Evolutionary conservation across 2,888 invertebrate species (phyloP).

Genomic region (Ommatoiulus sabulosus): DNA sequence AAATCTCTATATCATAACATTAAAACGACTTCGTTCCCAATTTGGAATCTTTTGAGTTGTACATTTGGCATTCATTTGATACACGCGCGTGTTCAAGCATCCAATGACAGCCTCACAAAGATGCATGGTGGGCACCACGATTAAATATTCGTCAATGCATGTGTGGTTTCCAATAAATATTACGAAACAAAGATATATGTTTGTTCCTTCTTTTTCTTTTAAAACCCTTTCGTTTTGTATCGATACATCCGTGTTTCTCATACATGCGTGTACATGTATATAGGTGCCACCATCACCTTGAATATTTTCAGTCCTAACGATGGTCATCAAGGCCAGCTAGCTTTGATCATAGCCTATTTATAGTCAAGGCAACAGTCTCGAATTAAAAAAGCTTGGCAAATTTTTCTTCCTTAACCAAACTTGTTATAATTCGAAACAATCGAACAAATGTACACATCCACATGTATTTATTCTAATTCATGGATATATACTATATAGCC

Average conservation of each 20-base stretch:
- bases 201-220: background rate
- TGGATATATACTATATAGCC: no score
- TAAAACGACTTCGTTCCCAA: no score
- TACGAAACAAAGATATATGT: background rate
- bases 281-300: slow-evolving; percentile 35
- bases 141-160: no score
- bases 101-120: no score
- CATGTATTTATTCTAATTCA: background rate
- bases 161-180: background rate
- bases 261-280: background rate
- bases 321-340: slow-evolving; percentile 28
- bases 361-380: background rate
- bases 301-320: slow-evolving; percentile 21
- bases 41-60: no score
- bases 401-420: background rate
- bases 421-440: background rate
- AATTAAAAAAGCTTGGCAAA: slow-evolving; percentile 2
- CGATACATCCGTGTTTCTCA: background rate
- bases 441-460: background rate
- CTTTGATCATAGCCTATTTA: slow-evolving; percentile 22
- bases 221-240: background rate
- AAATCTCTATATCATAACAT: background rate
- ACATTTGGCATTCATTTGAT: no score
- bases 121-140: no score
- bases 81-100: background rate